Evolutionary conservation across 2,888 invertebrate genomes (phyloP), one percentile per base, ranked within the genome.

Genomic region (Zhengitettix transpicula): DNA sequence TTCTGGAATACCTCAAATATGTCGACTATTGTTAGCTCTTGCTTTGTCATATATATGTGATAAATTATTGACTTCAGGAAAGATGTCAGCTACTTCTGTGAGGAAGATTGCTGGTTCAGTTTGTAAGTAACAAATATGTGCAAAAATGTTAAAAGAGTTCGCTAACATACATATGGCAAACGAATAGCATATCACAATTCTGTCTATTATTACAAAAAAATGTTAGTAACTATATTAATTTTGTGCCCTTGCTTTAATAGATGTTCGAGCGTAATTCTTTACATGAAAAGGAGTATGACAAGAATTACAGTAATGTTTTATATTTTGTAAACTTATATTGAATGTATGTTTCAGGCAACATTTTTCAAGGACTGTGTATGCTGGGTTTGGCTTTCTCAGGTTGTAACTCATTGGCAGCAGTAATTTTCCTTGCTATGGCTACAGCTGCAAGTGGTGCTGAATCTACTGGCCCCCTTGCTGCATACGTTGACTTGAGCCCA

Each of bases 401-500:
- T 0, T 83, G 84, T 66, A 75, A 84, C 67, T 74, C 79, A 8
- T 72, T 70, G 1, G 71, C 77, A 3, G 84, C 84, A 0, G 78
- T 83, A 52, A 67, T 80, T 3, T 78, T 82, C 64, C 73, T 85
- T 63, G 79, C 81, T 51, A 64, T 78, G n/a, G 83, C 84, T 0
- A 80, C 81, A 1, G 79, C 80, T 51, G 73, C 81, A 10, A 82
- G 82, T 67, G 86, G 86, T 0, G 81, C 83, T 0, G 79, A 82
- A 2, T 82, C 83, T 0, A 80, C 83, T 0, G 84, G 85, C 0
- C 80, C 82, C 1, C 71, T 84, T 42, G 81, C 85, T 5, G 80
- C 78, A 57, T 76, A 83, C 60, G 82, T 86, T 10, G 85, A 86
- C 66, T 75, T 85, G 56, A 80, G 84, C 60, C 72, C 73, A 7